Base-by-base conservation (phyloP, 2,113 vertebrate genomes). In the Notarius quadriscutis region DNA sequence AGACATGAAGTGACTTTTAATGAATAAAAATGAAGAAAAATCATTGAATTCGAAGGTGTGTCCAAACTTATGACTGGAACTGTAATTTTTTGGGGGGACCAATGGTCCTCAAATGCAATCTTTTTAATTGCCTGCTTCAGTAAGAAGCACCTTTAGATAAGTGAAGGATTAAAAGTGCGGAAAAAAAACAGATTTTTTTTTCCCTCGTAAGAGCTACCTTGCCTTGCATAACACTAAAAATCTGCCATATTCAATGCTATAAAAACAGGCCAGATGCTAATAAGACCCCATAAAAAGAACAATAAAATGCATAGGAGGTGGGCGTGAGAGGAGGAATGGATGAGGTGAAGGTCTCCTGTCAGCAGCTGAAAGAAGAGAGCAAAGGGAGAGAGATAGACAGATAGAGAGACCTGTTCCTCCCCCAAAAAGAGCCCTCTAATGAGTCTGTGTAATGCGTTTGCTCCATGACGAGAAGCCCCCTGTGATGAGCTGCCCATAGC, bases 401-500 rank as follows among this genome's bases (percentile, higher is more conserved):
- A 55, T 20, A 79, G 81, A 72, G 80, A 88, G 27, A 79, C 41
- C 53, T 67, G 80, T 57, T 80, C 74, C 81, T 86, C 62, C 82
- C 69, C 81, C 30, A 60, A 84, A 50, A 81, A 87, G 85, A 87
- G 9, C 8, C 7, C 50, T 30, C 87, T 88, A 88, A 90, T 88
- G 87, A 88, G 85, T 84, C 81, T 84, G 77, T 71, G 78, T 87
- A 57, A 81, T 60, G 78, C 55, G 53, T 86, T 83, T n/a, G 20
- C 51, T 79, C 89, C 85, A 82, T 72, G 78, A 84, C 83, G 78
- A 83, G 20, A 67, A 85, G 78, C 67, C 41, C 75, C 67, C 79
- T 58, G 55, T 83, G 80, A 90, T 87, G 80, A 87, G 89, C 69
- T 89, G 85, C 83, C 87, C 20, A 74, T 27, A 84, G 87, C 51